Evolutionary conservation across 2,888 invertebrate genomes (phyloP), one percentile per base, ranked within the genome.

Genomic region (Scaptomyza cyrtandrae): DNA sequence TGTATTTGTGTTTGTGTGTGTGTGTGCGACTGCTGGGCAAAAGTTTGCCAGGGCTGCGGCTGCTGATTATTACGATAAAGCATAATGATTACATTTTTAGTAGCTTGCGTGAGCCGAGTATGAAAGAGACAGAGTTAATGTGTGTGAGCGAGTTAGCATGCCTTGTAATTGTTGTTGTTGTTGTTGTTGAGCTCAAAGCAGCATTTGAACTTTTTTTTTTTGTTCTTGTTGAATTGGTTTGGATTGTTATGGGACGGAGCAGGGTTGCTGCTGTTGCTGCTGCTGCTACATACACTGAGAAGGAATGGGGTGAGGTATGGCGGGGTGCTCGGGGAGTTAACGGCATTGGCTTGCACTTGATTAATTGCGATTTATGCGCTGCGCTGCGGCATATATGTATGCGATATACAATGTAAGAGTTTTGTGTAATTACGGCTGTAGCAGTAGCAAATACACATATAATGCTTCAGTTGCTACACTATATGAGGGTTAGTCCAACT

Each of bases 321-420:
- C n/a, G 58, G 44, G 58, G 43, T 59, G 71, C 14, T 56, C 45
- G 33, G 74, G 56, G 75, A 75, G 58, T 79, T 59, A 75, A 75
- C 73, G 81, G 82, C 79, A 84, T 87, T 85, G 85, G 83, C 87
- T 85, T 85, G 85, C 87, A 85, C 87, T 87, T 85, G 85, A 85
- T 85, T 87, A 85, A 85, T 85, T 85, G 86, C 87, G 86, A 85
- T 84, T 84, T 84, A 86, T 82, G 81, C 79, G 79, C 71, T 66
- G 84, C 59, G 64, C 69, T 82, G 80, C 74, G 71, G 80, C 83
- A 82, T 84, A 84, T 78, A 80, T 69, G 80, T 80, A 80, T 69
- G 83, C 75, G 71, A 69, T 80, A 80, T 83, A 74, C 29, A 29
- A 33, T 78, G 67, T 62, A 60, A 64, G 74, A 76, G 31, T 73